These are phyloP conservation scores for Sinonovacula constricta DNA, from an alignment of 1,140 invertebrate species.

Conservation along the genomic window DNA sequence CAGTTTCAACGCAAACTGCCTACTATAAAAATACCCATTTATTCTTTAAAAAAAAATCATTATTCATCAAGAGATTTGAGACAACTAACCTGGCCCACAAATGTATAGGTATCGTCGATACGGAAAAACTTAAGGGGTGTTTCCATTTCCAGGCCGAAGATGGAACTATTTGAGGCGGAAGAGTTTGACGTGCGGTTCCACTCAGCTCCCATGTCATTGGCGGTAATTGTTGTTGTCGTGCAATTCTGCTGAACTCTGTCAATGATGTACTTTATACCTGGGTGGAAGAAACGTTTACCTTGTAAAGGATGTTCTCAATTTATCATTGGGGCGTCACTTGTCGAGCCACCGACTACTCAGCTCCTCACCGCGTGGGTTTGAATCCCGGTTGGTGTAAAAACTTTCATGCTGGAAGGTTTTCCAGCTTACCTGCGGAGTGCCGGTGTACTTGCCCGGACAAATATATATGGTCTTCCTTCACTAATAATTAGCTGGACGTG, in stretches of 20 bases:
- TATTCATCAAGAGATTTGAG: neutral
- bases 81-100: constrained; percentile 57
- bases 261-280: constrained; percentile 59
- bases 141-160: constrained; percentile 44
- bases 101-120: constrained; percentile 54
- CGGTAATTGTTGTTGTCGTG: constrained; percentile 38
- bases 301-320: neutral
- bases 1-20: too few relatives aligned
- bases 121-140: constrained; percentile 51
- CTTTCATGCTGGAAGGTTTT: neutral
- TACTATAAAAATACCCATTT: neutral
- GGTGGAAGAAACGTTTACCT: neutral
- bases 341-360: neutral
- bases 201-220: neutral
- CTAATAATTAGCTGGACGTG: too few relatives aligned
- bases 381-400: neutral
- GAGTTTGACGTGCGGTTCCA: neutral
- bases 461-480: neutral
- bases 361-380: neutral
- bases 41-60: neutral
- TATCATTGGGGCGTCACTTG: neutral
- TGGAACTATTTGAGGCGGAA: neutral
- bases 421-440: neutral
- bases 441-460: neutral
- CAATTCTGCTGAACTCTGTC: constrained; percentile 57